Conservation (phyloP, 2,888 invertebrate genomes). For the Nomada fabriciana region DNA sequence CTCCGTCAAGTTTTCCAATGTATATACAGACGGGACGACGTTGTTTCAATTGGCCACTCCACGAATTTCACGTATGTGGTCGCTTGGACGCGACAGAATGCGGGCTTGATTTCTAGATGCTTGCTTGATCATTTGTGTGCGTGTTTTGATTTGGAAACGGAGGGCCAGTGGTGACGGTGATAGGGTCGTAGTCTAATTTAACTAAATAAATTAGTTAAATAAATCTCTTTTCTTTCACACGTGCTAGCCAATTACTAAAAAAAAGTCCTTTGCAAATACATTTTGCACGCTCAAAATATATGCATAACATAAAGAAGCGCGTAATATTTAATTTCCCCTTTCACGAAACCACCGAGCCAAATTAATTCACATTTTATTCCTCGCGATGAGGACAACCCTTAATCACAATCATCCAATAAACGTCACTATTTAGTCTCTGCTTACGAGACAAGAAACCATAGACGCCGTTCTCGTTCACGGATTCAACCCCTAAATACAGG, state of each 20-base stretch:
- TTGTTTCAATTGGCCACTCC: conserved; percentile 57
- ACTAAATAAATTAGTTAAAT: too few relatives aligned
- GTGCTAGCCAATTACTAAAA: too few relatives aligned
- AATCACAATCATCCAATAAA: conserved; percentile 32
- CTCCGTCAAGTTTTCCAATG: conserved; percentile 66
- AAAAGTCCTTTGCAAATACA: too few relatives aligned
- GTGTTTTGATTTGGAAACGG: too few relatives aligned
- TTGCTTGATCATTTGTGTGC: too few relatives aligned
- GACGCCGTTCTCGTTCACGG: conserved; percentile 4
- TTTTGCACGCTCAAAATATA: too few relatives aligned
- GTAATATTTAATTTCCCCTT: too few relatives aligned
- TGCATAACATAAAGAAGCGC: too few relatives aligned
- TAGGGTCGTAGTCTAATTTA: too few relatives aligned
- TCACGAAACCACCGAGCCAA: too few relatives aligned
- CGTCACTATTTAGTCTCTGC: conserved; percentile 5
- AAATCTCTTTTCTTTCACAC: too few relatives aligned
- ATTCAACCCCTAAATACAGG: conserved; percentile 17
- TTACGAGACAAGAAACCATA: background rate
- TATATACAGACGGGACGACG: conserved; percentile 30
- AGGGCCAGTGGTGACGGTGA: too few relatives aligned
- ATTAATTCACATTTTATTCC: background rate
- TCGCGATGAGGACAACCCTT: background rate
- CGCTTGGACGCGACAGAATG: conserved; percentile 11
- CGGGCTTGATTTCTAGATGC: conserved; percentile 22
- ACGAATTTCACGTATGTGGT: conserved; percentile 59